Evolutionary conservation across 2,113 vertebrate species (phyloP), one percentile per base, ranked within the genome.

Genomic region (Pseudorhombus dupliciocellatus): DNA sequence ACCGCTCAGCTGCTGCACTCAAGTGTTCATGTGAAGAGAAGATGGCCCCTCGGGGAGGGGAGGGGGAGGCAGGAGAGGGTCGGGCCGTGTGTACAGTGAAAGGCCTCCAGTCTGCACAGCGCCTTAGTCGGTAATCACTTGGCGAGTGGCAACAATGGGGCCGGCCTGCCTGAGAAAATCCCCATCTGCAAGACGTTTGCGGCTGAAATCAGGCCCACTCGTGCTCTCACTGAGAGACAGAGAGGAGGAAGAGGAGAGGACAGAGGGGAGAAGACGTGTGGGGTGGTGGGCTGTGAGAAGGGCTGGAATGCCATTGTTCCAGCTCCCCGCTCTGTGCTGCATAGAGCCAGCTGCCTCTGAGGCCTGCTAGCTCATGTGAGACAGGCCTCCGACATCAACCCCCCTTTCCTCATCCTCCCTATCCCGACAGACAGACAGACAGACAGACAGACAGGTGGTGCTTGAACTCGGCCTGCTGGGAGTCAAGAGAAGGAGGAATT

Each of bases 1-100:
- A 81, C 73, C 2, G 44, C 86, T 90, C 89, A 90, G 91, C 91
- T 91, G 90, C 91, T 91, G 81, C 73, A 64, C 64, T 81, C 88
- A 78, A 86, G 71, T 57, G 70, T 66, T 42, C 73, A 30, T 83
- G 62, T 55, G 69, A 54, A 77, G 77, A 75, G 73, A 71, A 63
- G 53, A 44, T 67, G 28, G 67, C 50, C 20, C 31, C 34, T 37
- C 54, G 44, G 63, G n/a, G 52, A 70, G 70, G 65, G 70, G 66
- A 22, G 42, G 77, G 58, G 46, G 62, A 61, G 14, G 28, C 18
- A 1, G 40, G 46, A 28, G 22, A 56, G 51, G 70, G 18, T 7
- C 30, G 7, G 30, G 54, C 16, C 77, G 72, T 77, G 55, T 75
- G 79, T 75, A 84, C 80, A 82, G 87, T 84, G 82, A 86, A 84